Base-by-base conservation (phyloP, 92 coral and sea anemone species). In the Actinernus sp. region DNA sequence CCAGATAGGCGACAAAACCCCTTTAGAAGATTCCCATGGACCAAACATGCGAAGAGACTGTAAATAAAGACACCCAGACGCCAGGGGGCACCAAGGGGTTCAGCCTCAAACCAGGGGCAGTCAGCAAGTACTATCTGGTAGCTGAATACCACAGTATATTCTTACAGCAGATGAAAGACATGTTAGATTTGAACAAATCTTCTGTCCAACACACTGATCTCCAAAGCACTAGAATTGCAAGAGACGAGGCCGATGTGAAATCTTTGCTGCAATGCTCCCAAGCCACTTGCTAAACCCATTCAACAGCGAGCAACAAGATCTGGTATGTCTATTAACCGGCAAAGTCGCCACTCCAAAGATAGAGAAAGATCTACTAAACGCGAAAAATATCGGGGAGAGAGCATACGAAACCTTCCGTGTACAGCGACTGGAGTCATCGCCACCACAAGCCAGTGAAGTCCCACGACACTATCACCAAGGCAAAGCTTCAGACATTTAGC, bases 21-120 rank as follows among this genome's bases (percentile, higher is more conserved):
- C 73, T 30, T 60, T 58, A 34, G 13, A 59, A 39, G 50, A 45
- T 72, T 20, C 68, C 68, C 16, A 32, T 64, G 26, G 84, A 67
- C 69, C 84, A 83, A 19, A 49, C 78, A 3, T 57, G 75, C 28
- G 78, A 83, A 50, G 78, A 83, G 55, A 83, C 78, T 37, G 78
- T 83, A 4, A 83, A 65, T 40, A 51, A 55, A 26, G 73, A 63
- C 61, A 81, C 82, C 8, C 66, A 63, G 74, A 81, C 83, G 10
- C 55, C 52, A 43, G 78, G 84, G 17, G 71, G 85, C 69, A 83
- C 82, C 27, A 69, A 66, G 13, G 70, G 89, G 2, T 83, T 83
- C 27, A 75, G 69, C 49, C 63, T 83, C 1, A 83, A 44, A 17
- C 40, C 65, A 31, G 62, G 71, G 23, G 78, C 83, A 10, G 63